A percentile compares a stretch with the other conserved stretches of the same genome.
phyloP scores from a whole-genome alignment of 2,797 vertebrate species.

The Ataeniobius toweri region DNA sequence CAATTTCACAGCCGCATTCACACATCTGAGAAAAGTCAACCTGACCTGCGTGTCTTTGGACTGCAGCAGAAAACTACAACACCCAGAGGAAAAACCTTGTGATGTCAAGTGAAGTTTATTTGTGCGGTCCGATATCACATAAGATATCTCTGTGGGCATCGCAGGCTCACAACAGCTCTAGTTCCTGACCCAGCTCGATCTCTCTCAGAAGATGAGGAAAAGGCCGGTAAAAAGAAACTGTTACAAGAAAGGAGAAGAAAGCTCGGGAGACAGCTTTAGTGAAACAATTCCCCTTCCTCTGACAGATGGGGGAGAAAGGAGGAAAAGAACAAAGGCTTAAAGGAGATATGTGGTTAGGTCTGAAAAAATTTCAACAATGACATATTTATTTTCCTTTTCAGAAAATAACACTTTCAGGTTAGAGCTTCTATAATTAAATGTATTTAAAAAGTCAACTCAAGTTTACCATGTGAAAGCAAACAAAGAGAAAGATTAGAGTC shows the following conservation, averaged over 20 bases:
- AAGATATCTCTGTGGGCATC: conserved; percentile 54
- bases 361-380: conserved; percentile 7
- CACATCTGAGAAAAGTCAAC: conserved; percentile 43
- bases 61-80: conserved; percentile 39
- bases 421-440: background rate
- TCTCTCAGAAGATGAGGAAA: conserved; percentile 35
- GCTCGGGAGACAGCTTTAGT: conserved; percentile 26
- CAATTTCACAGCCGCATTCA: conserved; percentile 50
- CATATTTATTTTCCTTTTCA: background rate
- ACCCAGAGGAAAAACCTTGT: conserved; percentile 61
- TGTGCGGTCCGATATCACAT: conserved; percentile 53
- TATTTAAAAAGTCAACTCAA: background rate
- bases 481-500: background rate
- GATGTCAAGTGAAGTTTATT: conserved; percentile 71
- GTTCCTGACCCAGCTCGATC: conserved; percentile 29
- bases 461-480: background rate
- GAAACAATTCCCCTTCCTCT: conserved; percentile 29
- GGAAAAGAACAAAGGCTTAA: conserved; percentile 3
- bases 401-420: background rate
- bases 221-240: conserved; percentile 30
- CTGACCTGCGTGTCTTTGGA: conserved; percentile 53
- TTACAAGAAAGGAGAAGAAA: conserved; percentile 34
- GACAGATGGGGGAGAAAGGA: conserved; percentile 21
- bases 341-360: conserved; percentile 2
- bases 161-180: conserved; percentile 40